Base-by-base conservation (phyloP, 1,140 invertebrate species). In the Watersipora subatra region DNA sequence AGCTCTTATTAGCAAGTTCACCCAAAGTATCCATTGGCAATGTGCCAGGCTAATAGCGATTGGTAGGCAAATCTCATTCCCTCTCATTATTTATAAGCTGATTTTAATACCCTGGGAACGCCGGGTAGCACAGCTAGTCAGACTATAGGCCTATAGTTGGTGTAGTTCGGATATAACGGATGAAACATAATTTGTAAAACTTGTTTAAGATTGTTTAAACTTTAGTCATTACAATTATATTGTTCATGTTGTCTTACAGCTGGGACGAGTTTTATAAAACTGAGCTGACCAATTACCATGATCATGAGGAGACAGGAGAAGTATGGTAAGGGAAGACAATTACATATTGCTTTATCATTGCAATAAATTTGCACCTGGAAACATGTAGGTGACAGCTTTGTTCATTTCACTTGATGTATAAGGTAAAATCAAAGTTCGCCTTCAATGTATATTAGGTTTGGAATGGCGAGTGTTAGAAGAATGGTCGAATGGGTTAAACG, bases 231-330 rank as follows among this genome's bases (percentile, higher is more conserved):
- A n/a, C n/a, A n/a, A n/a, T n/a, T n/a, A n/a, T n/a, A n/a, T n/a
- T n/a, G n/a, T n/a, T n/a, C n/a, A n/a, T n/a, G n/a, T 69, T 67
- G 55, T 81, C 57, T 79, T 78, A 62, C 73, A 88, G 87, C 79
- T 96, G 93, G 93, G 87, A 93, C 73, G 80, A 85, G 58, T 81
- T 86, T 15, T 97, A 96, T 76, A 78, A 84, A 59, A 82, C 82
- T 64, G 93, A 96, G 81, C 85, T 93, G 30, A 78, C 83, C 28
- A 92, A 93, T 78, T 96, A 88, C 75, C 82, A 87, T 61, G 85
- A 78, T 29, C 85, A 89, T 76, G 91, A 91, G 1, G 92, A 95
- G 76, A 84, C 89, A 17, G 93, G 93, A 2, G 92, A 96, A 76
- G 84, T 94, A 46, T 95, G 92, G 92, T 81, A 71, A 58, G 68